Percentiles rank a stretch among this genome's conserved stretches.
These are phyloP conservation scores for Champsocephalus gunnari DNA, from an alignment of 2,797 vertebrate species.

Conservation along the genomic window DNA sequence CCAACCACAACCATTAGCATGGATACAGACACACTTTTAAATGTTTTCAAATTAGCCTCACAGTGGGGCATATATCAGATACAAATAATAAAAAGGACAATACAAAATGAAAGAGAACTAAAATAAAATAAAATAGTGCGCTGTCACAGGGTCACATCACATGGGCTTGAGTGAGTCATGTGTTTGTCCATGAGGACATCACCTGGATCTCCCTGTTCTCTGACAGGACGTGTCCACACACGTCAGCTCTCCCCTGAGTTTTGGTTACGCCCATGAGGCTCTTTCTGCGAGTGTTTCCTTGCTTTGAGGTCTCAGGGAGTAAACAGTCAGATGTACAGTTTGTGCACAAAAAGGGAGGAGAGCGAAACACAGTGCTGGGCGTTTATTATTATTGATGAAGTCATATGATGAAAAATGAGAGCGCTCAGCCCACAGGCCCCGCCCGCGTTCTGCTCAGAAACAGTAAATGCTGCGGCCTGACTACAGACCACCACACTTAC, in stretches of 20 bases:
- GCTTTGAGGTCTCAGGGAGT: constrained; percentile 43
- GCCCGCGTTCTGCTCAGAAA: constrained; percentile 23
- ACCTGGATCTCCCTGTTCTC: constrained; percentile 58
- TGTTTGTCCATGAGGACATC: constrained; percentile 76
- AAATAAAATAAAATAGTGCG: neutral
- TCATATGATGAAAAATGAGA: constrained; percentile 44
- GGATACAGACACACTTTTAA: neutral
- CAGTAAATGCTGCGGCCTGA: constrained; percentile 58
- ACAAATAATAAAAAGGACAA: no score
- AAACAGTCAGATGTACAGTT: constrained; percentile 60
- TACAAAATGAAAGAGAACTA: no score
- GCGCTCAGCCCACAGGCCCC: constrained; percentile 20
- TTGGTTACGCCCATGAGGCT: constrained; percentile 64
- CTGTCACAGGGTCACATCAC: constrained; percentile 37
- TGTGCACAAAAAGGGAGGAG: constrained; percentile 15
- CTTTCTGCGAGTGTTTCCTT: constrained; percentile 48
- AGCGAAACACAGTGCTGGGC: constrained; percentile 21
- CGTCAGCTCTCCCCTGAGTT: constrained; percentile 59
- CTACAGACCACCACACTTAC: constrained; percentile 51
- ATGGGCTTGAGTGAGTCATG: constrained; percentile 63
- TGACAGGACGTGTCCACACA: constrained; percentile 70
- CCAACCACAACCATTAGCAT: neutral
- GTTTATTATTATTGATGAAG: neutral
- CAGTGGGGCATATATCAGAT: no score
- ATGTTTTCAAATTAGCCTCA: no score